These are phyloP conservation scores for Gouania willdenowi DNA, from an alignment of 2,797 vertebrate species.

Conservation along the genomic window DNA sequence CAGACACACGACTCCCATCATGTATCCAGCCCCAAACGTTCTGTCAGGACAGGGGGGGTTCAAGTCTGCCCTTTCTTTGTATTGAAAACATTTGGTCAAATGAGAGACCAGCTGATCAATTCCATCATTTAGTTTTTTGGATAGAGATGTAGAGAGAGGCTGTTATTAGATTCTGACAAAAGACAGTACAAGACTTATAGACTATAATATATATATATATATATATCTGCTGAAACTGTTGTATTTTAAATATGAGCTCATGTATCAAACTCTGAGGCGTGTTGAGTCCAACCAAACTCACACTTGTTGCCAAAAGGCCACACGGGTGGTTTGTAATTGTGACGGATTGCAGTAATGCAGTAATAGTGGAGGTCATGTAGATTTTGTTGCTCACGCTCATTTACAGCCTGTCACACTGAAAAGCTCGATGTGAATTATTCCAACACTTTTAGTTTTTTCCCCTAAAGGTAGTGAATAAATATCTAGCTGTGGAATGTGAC, in stretches of 20 bases:
- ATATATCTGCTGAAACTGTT: slow-evolving; percentile 35
- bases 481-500: slow-evolving; percentile 50
- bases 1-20: too few species aligned
- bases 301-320: slow-evolving; percentile 44
- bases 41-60: too few species aligned
- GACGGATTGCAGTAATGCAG: slow-evolving; percentile 57
- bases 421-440: slow-evolving; percentile 21
- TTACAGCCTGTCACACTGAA: slow-evolving; percentile 44
- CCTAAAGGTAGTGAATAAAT: slow-evolving; percentile 19
- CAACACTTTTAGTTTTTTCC: too few species aligned
- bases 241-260: slow-evolving; percentile 41
- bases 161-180: too few species aligned
- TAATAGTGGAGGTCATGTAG: slow-evolving; percentile 48
- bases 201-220: too few species aligned
- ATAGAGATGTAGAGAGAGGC: too few species aligned
- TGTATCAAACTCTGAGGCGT: slow-evolving; percentile 23
- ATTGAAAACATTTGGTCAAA: too few species aligned
- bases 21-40: too few species aligned
- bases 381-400: slow-evolving; percentile 38
- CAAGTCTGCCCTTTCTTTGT: too few species aligned
- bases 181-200: too few species aligned
- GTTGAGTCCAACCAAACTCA: slow-evolving; percentile 32
- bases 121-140: too few species aligned
- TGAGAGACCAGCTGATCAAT: too few species aligned
- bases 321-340: slow-evolving; percentile 41